These are phyloP conservation scores for Tenthredo mesomela DNA, from an alignment of 2,888 invertebrate genomes.

Conservation along the genomic window DNA sequence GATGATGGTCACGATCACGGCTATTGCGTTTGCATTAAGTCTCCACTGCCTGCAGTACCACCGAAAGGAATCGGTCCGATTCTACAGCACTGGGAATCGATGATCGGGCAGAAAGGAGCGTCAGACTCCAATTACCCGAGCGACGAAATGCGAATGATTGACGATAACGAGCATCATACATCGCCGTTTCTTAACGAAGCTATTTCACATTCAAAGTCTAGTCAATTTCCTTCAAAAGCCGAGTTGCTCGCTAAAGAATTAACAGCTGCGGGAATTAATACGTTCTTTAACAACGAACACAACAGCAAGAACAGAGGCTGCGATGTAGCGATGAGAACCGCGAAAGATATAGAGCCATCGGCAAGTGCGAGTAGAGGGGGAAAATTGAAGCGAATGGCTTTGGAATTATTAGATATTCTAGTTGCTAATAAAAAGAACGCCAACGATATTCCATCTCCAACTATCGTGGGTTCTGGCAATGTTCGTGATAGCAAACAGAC, in stretches of 20 bases:
- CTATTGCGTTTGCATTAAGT: background rate
- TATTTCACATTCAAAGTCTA: background rate
- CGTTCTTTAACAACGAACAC: background rate
- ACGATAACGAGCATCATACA: slow-evolving; percentile 45
- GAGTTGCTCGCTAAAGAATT: background rate
- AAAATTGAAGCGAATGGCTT: slow-evolving; percentile 53
- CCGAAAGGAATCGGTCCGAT: background rate
- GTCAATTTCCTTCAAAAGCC: background rate
- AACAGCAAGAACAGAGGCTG: background rate
- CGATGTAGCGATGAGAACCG: background rate
- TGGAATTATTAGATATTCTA: slow-evolving; percentile 56
- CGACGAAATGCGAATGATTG: background rate
- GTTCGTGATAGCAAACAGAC: too few species aligned
- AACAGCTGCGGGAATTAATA: background rate
- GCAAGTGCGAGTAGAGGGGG: slow-evolving; percentile 54
- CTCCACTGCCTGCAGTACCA: background rate
- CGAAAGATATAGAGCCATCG: background rate
- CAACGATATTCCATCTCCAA: background rate
- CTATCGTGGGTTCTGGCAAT: background rate
- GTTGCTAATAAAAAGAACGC: background rate
- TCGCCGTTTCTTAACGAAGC: background rate
- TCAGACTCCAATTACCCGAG: background rate
- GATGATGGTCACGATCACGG: background rate
- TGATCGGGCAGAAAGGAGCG: slow-evolving; percentile 21
- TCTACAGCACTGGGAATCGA: slow-evolving; percentile 34